Evolutionary conservation across 1,140 invertebrate genomes (phyloP).

Genomic region (Drosophila funebris): DNA sequence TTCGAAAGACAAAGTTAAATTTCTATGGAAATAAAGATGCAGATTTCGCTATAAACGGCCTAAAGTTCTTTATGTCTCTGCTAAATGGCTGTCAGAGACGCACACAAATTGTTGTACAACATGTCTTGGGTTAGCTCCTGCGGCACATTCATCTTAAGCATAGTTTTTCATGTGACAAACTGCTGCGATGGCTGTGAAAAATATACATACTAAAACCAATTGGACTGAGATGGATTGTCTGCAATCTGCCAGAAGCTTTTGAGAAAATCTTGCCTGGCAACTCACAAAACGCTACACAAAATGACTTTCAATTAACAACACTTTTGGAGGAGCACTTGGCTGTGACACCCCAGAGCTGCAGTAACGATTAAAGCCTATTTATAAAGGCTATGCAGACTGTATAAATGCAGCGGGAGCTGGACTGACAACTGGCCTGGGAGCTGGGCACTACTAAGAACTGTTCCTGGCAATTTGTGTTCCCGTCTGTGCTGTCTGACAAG

Average conservation of each 20-base stretch:
- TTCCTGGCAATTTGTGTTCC: slow-evolving; percentile 9
- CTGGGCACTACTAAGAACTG: background rate
- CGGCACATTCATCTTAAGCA: slow-evolving; percentile 9
- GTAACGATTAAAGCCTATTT: slow-evolving; percentile 67
- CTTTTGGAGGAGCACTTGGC: slow-evolving; percentile 46
- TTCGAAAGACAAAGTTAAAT: background rate
- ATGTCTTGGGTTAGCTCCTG: slow-evolving; percentile 16
- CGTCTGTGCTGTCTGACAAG: background rate
- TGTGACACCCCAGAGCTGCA: slow-evolving; percentile 38
- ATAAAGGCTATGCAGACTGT: slow-evolving; percentile 17
- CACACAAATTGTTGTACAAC: slow-evolving; percentile 25
- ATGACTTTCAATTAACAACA: slow-evolving; percentile 69
- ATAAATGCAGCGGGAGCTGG: slow-evolving; percentile 7
- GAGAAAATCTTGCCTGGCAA: slow-evolving; percentile 17
- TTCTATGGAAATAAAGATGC: background rate
- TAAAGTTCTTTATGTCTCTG: background rate
- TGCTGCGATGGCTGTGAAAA: slow-evolving; percentile 15
- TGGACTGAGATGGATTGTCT: slow-evolving; percentile 23
- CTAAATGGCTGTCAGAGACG: slow-evolving; percentile 10
- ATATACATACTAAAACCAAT: slow-evolving; percentile 2
- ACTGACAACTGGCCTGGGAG: background rate
- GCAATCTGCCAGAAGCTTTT: background rate
- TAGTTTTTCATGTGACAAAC: slow-evolving; percentile 19
- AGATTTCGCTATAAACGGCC: background rate
- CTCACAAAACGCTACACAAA: slow-evolving; percentile 18